Evolutionary conservation across 2,888 invertebrate species (phyloP), one percentile per base, ranked within the genome.

Genomic region (Allacma fusca): DNA sequence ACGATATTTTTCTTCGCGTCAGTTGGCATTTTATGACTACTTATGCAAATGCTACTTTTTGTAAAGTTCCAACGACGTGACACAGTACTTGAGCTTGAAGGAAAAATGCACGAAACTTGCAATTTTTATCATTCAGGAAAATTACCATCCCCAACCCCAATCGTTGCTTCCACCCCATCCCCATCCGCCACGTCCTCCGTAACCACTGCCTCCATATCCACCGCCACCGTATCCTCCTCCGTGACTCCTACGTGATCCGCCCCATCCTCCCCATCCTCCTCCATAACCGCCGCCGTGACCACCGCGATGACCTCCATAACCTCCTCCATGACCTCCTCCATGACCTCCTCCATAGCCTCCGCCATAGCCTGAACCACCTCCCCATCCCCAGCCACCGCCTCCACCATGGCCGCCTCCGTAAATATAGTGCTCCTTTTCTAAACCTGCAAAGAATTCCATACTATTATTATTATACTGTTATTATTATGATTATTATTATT

Each of bases 351-450:
- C 34, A n/a, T 21, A 2, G 23, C 72, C 57, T 4, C 44, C 43
- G n/a, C 75, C 44, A 26, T 40, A n/a, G 12, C 75, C 57, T 24
- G 23, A 21, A 26, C 68, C 67, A 4, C 21, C 24, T 4, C 73
- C 50, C 23, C 62, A 28, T 28, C 72, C 43, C 7, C 65, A 26
- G 1, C 64, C 2, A 4, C 75, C 68, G 5, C 67, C 26, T 26
- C 75, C 67, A 12, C 50, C 29, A 57, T 50, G 16, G 12, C 65
- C 65, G 9, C n/a, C n/a, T n/a, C 75, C 75, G 50, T 67, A 75
- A n/a, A 67, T 44, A 50, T 75, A 75, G 23, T 75, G 75, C 23
- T 75, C 75, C 28, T 75, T 75, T 34, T 65, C 75, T 19, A 75
- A 40, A 24, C 75, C 59, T 59, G 59, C n/a, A n/a, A n/a, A n/a